Conservation (phyloP, 2,797 vertebrate genomes). For the Hyperoplus lanceolatus region DNA sequence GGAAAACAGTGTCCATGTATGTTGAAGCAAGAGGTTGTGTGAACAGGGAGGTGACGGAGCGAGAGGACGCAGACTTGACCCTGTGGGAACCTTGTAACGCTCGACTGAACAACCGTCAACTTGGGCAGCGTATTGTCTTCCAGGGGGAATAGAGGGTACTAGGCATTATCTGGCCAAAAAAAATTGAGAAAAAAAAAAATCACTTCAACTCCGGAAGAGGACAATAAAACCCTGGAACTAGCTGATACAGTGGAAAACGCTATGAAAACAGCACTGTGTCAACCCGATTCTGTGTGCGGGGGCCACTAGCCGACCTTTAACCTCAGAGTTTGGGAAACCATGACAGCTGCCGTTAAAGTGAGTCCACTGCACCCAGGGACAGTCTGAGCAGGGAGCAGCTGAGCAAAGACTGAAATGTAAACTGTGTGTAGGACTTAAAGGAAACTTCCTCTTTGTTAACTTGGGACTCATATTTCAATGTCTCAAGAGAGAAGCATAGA, state of each 20-base stretch:
- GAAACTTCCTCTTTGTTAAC: conserved; percentile 60
- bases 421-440: conserved; percentile 42
- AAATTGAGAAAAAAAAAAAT: conserved; percentile 24
- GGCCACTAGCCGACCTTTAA: conserved; percentile 68
- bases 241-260: conserved; percentile 70
- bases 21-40: conserved; percentile 55
- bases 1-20: conserved; percentile 36
- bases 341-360: conserved; percentile 75
- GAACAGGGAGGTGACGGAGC: conserved; percentile 63
- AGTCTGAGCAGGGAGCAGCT: conserved; percentile 68
- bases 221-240: conserved; percentile 57
- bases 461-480: conserved; percentile 49
- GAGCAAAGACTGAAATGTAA: conserved; percentile 78
- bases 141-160: conserved; percentile 43
- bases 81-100: conserved; percentile 67
- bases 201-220: conserved; percentile 46
- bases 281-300: conserved; percentile 40
- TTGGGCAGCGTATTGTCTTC: conserved; percentile 57
- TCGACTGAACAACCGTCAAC: conserved; percentile 51
- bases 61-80: conserved; percentile 57
- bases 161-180: conserved; percentile 18
- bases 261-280: conserved; percentile 68
- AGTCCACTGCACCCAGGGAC: conserved; percentile 33
- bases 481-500: conserved; percentile 1
- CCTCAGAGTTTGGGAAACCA: conserved; percentile 78